Percentiles rank a stretch among this genome's conserved stretches.
These are phyloP conservation scores for Onychomys arenicola DNA, from an alignment of 2,797 vertebrate genomes.

Conservation along the genomic window DNA sequence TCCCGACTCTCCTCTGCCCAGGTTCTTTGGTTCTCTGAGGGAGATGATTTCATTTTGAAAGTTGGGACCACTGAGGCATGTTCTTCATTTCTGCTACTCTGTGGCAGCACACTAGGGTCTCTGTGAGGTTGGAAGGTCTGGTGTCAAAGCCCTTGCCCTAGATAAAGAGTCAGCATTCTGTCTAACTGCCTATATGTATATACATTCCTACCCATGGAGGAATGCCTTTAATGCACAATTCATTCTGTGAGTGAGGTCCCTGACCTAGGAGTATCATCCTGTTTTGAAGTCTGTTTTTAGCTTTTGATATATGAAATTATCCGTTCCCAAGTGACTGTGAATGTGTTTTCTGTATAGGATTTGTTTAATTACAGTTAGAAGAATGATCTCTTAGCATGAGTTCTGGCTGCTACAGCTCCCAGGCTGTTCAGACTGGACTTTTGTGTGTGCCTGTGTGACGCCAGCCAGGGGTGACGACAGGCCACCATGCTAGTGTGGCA, in stretches of 20 bases:
- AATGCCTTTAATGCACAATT: background rate
- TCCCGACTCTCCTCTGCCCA: background rate
- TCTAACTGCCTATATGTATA: background rate
- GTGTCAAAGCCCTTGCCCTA: conserved; percentile 19
- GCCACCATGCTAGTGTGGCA: background rate
- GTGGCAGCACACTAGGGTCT: background rate
- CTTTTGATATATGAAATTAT: conserved; percentile 57
- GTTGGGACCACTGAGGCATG: background rate
- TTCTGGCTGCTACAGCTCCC: background rate
- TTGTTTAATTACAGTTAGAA: background rate
- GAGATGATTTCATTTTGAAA: conserved; percentile 31
- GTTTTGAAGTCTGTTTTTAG: conserved; percentile 62
- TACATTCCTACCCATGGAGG: background rate
- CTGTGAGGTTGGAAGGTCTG: background rate
- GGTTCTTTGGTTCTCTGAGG: background rate
- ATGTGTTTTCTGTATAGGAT: conserved; percentile 22
- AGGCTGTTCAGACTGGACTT: background rate
- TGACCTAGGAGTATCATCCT: conserved; percentile 18
- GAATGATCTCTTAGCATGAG: conserved; percentile 21
- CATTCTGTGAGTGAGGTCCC: conserved; percentile 18
- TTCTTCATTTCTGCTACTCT: background rate
- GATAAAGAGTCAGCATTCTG: conserved; percentile 14
- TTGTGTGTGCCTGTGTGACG: background rate
- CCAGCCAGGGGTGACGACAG: background rate
- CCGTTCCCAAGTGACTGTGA: conserved; percentile 13